Base-by-base conservation (phyloP, 1,140 invertebrate genomes). In the Calosoma granatense region DNA sequence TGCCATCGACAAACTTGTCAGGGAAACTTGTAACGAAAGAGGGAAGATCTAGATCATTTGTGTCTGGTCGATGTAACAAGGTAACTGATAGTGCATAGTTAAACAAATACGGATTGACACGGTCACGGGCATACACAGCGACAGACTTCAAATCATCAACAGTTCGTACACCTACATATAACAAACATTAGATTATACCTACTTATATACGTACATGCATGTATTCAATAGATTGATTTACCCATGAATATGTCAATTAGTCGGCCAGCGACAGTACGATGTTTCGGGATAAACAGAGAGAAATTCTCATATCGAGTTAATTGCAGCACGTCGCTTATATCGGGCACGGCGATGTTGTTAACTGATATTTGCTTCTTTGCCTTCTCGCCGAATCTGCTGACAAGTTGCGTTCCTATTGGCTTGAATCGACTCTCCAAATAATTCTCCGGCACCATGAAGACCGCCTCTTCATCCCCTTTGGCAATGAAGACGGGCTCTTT, bases 81-180 rank as follows among this genome's bases (percentile, higher is more conserved):
- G 86, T 86, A 19, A 90, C 87, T 0, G 86, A 86, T 1, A 84
- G 71, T 4, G 82, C 82, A 66, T 90, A 90, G 68, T 87, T 84
- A 73, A 88, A 90, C 72, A 90, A 70, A 64, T 85, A 83, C 0
- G 86, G 83, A 68, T 90, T 90, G 23, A 89, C 69, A 19, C 84
- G 80, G 65, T 89, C 82, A 36, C 86, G 81, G 58, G 81, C 83
- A 64, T 84, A 90, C 1, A 84, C 80, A 6, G 81, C 78, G 9
- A 85, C 71, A 0, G 86, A 86, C 57, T 82, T 67, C 23, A 90
- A 77, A 55, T 89, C 87, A 0, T 88, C 83, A 19, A 84, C 70
- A 1, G 80, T 79, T 58, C 83, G 73, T 79, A 87, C 81, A 53
- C 78, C 85, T 84, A 68, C 9, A 17, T 63, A 61, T 53, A 63